Conservation (phyloP, 2,888 invertebrate genomes). For the Creontiades dilutus region DNA sequence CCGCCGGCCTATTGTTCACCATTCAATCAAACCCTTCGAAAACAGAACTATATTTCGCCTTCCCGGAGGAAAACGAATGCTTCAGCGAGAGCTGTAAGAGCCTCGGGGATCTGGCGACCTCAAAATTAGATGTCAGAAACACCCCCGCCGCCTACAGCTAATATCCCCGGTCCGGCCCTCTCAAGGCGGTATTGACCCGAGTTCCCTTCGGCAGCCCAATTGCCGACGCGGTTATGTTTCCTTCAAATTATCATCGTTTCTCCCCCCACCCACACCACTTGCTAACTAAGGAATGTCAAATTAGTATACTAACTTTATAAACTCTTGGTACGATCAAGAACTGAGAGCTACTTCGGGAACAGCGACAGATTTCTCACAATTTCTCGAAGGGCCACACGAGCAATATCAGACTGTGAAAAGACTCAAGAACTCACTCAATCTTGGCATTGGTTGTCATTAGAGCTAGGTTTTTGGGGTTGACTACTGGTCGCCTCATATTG, state of each 20-base stretch:
- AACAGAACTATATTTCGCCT: slow-evolving; percentile 31
- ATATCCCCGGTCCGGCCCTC: neutral
- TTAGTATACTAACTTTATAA: no score
- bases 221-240: neutral
- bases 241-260: neutral
- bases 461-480: no score
- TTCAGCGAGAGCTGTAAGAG: neutral
- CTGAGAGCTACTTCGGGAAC: no score
- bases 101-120: slow-evolving; percentile 1
- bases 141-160: slow-evolving; percentile 37
- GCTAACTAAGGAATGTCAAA: no score
- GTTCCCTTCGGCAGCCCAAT: slow-evolving; percentile 1
- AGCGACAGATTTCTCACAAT: no score
- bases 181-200: slow-evolving; percentile 1
- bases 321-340: no score
- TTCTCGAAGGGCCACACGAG: no score
- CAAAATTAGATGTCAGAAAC: slow-evolving; percentile 42
- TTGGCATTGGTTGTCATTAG: no score
- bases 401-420: no score
- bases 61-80: neutral
- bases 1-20: neutral
- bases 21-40: slow-evolving; percentile 40
- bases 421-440: no score
- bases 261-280: no score
- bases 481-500: no score